Base-by-base conservation (phyloP, 2,888 invertebrate species). In the Entomobrya proxima region DNA sequence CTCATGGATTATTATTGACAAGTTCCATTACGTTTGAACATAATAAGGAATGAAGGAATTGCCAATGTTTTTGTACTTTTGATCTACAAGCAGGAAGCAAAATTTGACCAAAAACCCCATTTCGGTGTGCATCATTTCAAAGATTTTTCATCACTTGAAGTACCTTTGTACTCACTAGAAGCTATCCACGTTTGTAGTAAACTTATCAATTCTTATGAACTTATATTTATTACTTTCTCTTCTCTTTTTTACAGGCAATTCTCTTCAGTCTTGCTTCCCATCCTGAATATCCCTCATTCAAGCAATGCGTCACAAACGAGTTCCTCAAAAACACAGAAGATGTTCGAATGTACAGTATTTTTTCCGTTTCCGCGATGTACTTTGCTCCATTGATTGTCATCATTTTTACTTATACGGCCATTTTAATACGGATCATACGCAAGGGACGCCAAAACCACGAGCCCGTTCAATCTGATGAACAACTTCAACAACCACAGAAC, bases 281-380 rank as follows among this genome's bases (percentile, higher is more conserved):
- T 91, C 95, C 96, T 0, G 90, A 92, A 0, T 93, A 93, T 84
- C 94, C 93, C 0, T 93, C 94, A 90, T 96, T 95, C 91, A 92
- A 93, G 86, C 96, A 96, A 91, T 96, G 96, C 91, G 96, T 96
- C 0, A 94, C 95, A 0, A 96, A 95, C 91, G 94, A 94, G 72
- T 95, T 94, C 86, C 95, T 96, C 91, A 92, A 94, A 0, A 93
- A 93, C 11, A 92, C 92, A 0, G 92, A 93, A 0, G 94, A 95
- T 86, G 95, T 95, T 91, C 92, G 94, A 37, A 94, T 94, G 0
- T 96, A 96, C 92, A 95, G 95, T 90, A 92, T 96, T 37, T 94
- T 95, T 91, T 95, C 95, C 89, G 93, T 96, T 0, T 92, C 94
- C 83, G 95, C 94, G 0, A 94, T 96, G 93, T 96, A 96, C 92